phyloP scores from a whole-genome alignment of 2,888 invertebrate species.

The Coleophora flavipennella region DNA sequence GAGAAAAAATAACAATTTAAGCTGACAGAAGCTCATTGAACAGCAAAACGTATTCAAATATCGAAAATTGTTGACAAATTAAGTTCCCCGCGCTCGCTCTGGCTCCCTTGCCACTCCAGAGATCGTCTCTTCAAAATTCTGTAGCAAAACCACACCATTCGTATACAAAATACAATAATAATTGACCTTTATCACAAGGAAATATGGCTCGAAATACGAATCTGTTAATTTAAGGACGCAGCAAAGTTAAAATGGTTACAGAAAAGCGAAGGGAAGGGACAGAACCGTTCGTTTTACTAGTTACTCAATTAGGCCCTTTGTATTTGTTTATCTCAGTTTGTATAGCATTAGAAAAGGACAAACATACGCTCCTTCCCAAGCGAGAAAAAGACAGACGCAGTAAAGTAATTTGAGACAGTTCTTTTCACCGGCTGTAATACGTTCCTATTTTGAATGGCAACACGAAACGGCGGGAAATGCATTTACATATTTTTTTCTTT shows the following conservation, averaged over 20 bases:
- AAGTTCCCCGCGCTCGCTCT: constrained; percentile 61
- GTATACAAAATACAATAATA: constrained; percentile 19
- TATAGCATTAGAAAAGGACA: constrained; percentile 49
- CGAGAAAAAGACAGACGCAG: constrained; percentile 31
- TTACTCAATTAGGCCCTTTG: constrained; percentile 75
- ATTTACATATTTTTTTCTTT: constrained; percentile 53
- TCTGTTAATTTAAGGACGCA: constrained; percentile 8
- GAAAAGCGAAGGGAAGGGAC: constrained; percentile 49
- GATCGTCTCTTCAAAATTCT: constrained; percentile 60
- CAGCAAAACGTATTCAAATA: constrained; percentile 71
- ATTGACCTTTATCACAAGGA: constrained; percentile 2
- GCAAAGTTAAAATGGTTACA: constrained; percentile 28
- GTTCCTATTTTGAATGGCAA: constrained; percentile 72
- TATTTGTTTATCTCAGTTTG: constrained; percentile 73
- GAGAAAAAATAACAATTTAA: constrained; percentile 62
- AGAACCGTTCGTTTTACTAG: constrained; percentile 69
- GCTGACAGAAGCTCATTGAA: constrained; percentile 68
- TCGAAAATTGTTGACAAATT: constrained; percentile 73
- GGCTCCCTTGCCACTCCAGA: constrained; percentile 67
- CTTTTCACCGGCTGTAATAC: constrained; percentile 68
- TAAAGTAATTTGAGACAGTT: constrained; percentile 71
- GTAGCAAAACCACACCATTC: constrained; percentile 16
- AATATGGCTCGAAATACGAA: constrained; percentile 24
- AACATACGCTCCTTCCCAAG: constrained; percentile 18
- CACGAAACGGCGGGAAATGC: constrained; percentile 68